phyloP scores from a whole-genome alignment of 2,113 vertebrate species.

The Collichthys lucidus region DNA sequence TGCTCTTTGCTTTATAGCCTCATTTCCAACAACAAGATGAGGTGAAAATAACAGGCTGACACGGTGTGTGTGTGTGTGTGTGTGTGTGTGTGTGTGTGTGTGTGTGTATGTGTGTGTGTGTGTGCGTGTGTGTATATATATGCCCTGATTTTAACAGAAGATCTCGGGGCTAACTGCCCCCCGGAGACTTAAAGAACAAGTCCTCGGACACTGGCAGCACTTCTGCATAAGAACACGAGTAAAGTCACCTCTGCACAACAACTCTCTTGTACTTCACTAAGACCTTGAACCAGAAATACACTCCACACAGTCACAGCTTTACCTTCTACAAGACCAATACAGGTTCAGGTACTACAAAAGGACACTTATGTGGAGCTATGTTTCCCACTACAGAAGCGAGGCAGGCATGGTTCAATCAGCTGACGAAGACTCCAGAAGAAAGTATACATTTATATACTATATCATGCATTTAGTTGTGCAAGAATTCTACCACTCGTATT shows the following conservation, averaged over 20 bases:
- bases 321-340: neutral
- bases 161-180: slow-evolving; percentile 1
- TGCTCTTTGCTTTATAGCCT: slow-evolving; percentile 62
- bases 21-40: slow-evolving; percentile 65
- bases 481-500: neutral
- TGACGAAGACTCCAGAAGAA: neutral
- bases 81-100: neutral
- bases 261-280: neutral
- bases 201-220: slow-evolving; percentile 5
- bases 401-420: neutral
- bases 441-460: neutral
- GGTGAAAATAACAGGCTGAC: slow-evolving; percentile 56
- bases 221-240: neutral
- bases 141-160: slow-evolving; percentile 11
- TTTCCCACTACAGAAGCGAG: neutral
- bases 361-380: neutral
- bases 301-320: slow-evolving; percentile 4
- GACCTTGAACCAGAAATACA: slow-evolving; percentile 13
- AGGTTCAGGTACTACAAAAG: neutral
- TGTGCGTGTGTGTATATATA: neutral
- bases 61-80: slow-evolving; percentile 5
- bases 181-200: neutral
- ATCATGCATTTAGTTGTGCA: too few relatives aligned
- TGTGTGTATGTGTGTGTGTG: neutral
- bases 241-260: slow-evolving; percentile 14